These are phyloP conservation scores for Tupaia tana DNA, from an alignment of 2,113 vertebrate genomes.

Conservation along the genomic window DNA sequence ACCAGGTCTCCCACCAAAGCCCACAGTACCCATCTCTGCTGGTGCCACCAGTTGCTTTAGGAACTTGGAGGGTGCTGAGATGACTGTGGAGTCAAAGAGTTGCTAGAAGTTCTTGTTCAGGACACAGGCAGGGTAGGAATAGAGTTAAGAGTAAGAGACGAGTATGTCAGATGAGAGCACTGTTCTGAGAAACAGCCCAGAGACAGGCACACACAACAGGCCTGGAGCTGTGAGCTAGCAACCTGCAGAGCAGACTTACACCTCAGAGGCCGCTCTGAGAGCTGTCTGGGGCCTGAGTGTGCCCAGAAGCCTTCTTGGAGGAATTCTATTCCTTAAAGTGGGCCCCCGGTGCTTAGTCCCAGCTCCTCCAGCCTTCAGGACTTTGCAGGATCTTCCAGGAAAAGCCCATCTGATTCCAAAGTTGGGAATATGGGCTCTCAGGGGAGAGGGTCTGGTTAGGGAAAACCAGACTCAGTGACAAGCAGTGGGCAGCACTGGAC, in stretches of 20 bases:
- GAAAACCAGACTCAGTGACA: background rate
- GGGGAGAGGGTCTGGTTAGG: conserved; percentile 61
- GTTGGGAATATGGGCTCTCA: conserved; percentile 78
- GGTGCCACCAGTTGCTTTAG: background rate
- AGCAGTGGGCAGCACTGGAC: background rate
- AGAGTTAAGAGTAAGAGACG: background rate
- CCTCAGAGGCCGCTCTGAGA: background rate
- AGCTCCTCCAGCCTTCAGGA: conserved; percentile 82
- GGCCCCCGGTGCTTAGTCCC: conserved; percentile 76
- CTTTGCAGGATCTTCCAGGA: conserved; percentile 84
- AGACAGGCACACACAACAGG: background rate
- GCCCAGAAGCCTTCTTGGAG: conserved; percentile 58
- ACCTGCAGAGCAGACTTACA: background rate
- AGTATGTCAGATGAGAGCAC: background rate
- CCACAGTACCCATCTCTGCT: background rate
- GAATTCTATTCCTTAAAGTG: conserved; percentile 82
- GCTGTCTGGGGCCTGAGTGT: background rate
- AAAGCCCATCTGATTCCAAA: conserved; percentile 84
- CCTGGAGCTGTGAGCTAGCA: background rate
- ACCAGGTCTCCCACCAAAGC: background rate
- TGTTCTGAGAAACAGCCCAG: background rate
- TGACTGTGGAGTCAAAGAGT: background rate
- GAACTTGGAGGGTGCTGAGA: background rate
- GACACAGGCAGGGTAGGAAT: background rate
- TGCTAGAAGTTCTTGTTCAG: background rate